Evolutionary conservation across 2,888 invertebrate species (phyloP).

Genomic region (Hirtodrosophila histrioides): DNA sequence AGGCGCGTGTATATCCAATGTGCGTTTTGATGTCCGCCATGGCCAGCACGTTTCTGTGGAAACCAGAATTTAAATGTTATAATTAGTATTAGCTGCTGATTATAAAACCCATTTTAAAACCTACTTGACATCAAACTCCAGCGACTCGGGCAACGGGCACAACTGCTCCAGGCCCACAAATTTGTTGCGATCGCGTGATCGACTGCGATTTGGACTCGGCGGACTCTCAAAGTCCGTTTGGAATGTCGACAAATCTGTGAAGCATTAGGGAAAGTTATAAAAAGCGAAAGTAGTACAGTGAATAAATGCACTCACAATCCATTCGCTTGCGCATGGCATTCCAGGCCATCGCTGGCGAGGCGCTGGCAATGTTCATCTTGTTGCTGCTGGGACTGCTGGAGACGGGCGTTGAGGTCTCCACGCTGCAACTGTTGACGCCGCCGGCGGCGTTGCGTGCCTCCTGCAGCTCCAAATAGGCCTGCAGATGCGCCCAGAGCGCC

Average conservation of each 20-base stretch:
- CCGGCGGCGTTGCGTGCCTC: constrained; percentile 85
- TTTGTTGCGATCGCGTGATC: constrained; percentile 84
- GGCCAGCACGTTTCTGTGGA: constrained; percentile 91
- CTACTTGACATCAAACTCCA: constrained; percentile 95
- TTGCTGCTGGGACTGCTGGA: constrained; percentile 62
- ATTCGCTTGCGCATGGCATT: constrained; percentile 95
- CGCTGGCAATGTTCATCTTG: constrained; percentile 68
- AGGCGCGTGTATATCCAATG: constrained; percentile 97
- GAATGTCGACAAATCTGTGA: constrained; percentile 90
- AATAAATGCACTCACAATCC: constrained; percentile 90
- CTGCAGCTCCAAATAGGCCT: constrained; percentile 94
- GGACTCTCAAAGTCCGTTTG: constrained; percentile 89
- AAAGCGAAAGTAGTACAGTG: too few relatives aligned
- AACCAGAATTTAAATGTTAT: too few relatives aligned
- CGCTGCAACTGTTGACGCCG: constrained; percentile 78
- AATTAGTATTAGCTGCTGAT: too few relatives aligned
- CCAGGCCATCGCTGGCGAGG: constrained; percentile 92
- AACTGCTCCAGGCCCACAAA: constrained; percentile 85
- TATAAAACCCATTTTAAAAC: constrained; percentile 7
- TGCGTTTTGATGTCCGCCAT: constrained; percentile 99
- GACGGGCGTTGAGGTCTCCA: constrained; percentile 62
- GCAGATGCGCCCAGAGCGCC: constrained; percentile 97
- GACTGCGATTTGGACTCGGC: constrained; percentile 85
- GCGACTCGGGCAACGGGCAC: constrained; percentile 89
- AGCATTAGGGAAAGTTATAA: background rate